Evolutionary conservation across 2,113 vertebrate species (phyloP).

Genomic region (Saguinus imperator): DNA sequence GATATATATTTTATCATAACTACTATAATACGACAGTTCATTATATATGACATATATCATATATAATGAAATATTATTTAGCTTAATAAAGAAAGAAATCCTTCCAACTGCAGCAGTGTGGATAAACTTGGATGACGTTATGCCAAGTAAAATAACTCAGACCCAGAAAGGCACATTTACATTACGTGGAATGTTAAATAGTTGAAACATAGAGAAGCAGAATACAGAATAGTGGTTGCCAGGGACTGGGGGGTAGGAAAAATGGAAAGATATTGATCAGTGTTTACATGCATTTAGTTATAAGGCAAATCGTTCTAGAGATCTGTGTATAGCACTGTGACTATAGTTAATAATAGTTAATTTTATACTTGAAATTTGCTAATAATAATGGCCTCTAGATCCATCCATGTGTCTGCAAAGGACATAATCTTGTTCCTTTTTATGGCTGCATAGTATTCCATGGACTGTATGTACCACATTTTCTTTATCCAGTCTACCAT

Average conservation of each 20-base stretch:
- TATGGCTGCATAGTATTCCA: too few species aligned
- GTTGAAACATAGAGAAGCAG: neutral
- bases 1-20: neutral
- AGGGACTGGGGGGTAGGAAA: rapidly evolving
- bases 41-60: neutral
- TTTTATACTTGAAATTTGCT: neutral
- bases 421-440: too few species aligned
- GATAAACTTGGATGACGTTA: neutral
- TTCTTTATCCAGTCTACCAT: too few species aligned
- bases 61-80: neutral
- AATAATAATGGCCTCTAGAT: too few species aligned
- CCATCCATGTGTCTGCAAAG: too few species aligned
- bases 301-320: neutral
- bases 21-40: neutral
- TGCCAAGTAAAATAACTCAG: neutral
- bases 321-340: neutral
- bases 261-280: neutral
- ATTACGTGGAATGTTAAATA: neutral
- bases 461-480: too few species aligned
- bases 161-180: too few species aligned
- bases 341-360: neutral
- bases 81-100: neutral
- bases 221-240: neutral
- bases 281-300: neutral
- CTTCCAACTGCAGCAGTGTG: neutral